These are phyloP conservation scores for Oryctolagus cuniculus DNA, from an alignment of 2,113 vertebrate species.

Conservation along the genomic window DNA sequence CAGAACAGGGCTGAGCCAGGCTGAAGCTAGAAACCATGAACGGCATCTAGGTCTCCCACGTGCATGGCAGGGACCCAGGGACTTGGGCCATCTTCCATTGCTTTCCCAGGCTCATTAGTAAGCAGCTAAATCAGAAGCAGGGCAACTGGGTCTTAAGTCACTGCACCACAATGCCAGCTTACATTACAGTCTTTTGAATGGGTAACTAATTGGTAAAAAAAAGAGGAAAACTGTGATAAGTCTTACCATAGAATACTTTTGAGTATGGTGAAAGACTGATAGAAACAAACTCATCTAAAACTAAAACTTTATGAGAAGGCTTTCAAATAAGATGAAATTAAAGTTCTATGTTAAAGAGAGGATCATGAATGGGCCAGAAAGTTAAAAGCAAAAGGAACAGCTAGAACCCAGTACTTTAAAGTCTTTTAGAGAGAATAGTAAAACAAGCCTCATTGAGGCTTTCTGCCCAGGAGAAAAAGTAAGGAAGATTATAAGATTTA, in stretches of 20 bases:
- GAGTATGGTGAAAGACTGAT: not conserved
- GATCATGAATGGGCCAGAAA: not conserved
- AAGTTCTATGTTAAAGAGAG: not conserved
- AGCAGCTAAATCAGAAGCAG: no score
- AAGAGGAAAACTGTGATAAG: not conserved
- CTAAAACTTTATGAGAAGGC: not conserved
- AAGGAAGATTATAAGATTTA: not conserved
- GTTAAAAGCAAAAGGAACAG: not conserved
- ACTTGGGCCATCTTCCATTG: no score
- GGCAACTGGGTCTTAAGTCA: no score
- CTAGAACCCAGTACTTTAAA: not conserved
- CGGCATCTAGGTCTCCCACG: no score
- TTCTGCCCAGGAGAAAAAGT: not conserved
- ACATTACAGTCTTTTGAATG: not conserved
- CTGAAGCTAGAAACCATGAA: no score
- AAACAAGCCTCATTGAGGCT: not conserved
- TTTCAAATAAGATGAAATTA: conserved; percentile 47
- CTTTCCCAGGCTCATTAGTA: no score
- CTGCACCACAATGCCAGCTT: no score
- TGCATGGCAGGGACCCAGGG: no score
- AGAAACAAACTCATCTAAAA: conserved; percentile 28
- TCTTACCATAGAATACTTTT: not conserved
- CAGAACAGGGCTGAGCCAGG: no score
- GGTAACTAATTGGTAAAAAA: not conserved
- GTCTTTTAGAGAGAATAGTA: not conserved